These are phyloP conservation scores for Euura saliciscinereae DNA, from an alignment of 1,140 invertebrate species.

Conservation along the genomic window DNA sequence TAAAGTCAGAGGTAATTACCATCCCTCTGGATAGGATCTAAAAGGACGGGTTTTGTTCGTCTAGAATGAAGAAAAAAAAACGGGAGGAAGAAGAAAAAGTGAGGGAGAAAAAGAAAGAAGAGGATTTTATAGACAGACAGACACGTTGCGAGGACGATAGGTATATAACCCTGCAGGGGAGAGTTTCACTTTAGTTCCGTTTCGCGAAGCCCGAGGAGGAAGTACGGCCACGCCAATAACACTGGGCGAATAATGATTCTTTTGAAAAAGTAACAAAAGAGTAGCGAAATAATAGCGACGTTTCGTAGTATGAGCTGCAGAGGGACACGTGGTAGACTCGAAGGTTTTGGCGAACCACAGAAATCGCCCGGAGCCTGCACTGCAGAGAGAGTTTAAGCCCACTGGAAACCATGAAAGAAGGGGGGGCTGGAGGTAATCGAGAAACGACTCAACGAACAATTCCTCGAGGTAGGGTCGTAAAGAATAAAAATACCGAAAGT, in stretches of 20 bases:
- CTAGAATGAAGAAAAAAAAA: no score
- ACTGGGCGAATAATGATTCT: not conserved
- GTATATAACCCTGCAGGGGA: no score
- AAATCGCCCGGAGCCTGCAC: not conserved
- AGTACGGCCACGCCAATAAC: not conserved
- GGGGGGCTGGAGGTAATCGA: not conserved
- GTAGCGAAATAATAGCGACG: not conserved
- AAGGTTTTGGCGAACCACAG: not conserved
- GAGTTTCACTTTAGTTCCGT: not conserved
- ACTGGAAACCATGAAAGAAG: not conserved
- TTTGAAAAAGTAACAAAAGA: constrained; percentile 3
- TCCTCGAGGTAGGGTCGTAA: not conserved
- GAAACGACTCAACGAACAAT: not conserved
- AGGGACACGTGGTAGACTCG: not conserved
- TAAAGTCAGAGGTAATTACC: no score
- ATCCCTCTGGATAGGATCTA: no score
- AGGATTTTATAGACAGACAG: no score
- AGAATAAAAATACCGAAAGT: not conserved
- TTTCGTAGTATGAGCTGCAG: not conserved
- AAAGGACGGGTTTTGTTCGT: no score
- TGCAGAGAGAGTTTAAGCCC: not conserved
- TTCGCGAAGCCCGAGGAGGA: no score
- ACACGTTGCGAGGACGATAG: no score
- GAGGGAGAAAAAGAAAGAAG: no score
- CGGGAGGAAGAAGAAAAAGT: no score